Evolutionary conservation across 2,113 vertebrate species (phyloP), one percentile per base, ranked within the genome.

Genomic region (Neopipo cinnamomea): DNA sequence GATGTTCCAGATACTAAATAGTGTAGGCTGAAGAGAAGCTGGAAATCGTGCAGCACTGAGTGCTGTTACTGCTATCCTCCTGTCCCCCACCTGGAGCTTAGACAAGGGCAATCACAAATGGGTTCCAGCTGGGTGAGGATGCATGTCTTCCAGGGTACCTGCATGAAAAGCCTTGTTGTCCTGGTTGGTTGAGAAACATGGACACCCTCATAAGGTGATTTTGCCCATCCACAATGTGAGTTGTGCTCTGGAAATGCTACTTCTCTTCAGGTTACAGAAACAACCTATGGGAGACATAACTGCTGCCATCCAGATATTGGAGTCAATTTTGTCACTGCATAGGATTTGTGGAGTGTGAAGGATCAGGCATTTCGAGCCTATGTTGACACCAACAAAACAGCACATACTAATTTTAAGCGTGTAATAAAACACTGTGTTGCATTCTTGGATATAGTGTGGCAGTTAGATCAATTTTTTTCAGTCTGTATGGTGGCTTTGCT

Each of bases 201-300:
- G 47, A 27, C 30, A n/a, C 4, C 6, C 14, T 79, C 24, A 17
- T 47, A 65, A 79, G 22, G 41, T 56, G 39, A 47, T 42, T 68
- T 75, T 1, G 2, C 7, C 53, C 7, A 8, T 79, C 35, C 0
- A 0, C 3, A 3, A 0, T 65, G 27, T 0, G 1, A 28, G 5
- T 33, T 0, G 0, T 85, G 16, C n/a, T 46, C 27, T 76, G 49
- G 58, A 72, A 79, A 17, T 61, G 27, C 44, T 73, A 11, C 33
- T 76, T 85, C 11, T 68, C 41, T 52, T 52, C 9, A 3, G 30
- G 21, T 42, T 55, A 39, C 44, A 27, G 71, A 63, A 35, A 37
- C 8, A 37, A 19, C 23, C 49, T 50, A 4, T 0, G 20, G n/a
- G 25, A 83, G 72, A 9, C 3, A 2, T 5, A 62, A 28, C 13